These are phyloP conservation scores for Cryptotis parvus DNA, from an alignment of 2,113 vertebrate species.

Conservation along the genomic window DNA sequence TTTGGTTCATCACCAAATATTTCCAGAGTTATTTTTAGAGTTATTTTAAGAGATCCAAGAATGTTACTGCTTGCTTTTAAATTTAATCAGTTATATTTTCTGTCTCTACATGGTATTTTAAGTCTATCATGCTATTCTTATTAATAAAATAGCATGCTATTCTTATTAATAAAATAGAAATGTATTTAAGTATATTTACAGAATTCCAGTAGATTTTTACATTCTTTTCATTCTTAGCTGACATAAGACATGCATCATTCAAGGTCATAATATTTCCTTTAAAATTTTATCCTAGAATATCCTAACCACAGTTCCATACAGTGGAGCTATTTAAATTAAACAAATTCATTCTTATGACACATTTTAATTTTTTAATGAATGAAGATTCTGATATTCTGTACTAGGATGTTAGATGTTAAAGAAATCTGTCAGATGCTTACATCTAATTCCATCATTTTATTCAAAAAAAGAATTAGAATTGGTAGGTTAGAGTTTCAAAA, in stretches of 20 bases:
- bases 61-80: slow-evolving; percentile 47
- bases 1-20: slow-evolving; percentile 5
- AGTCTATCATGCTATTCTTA: not conserved
- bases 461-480: not conserved
- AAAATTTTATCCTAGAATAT: not conserved
- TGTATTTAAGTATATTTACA: not conserved
- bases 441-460: not conserved
- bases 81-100: slow-evolving; percentile 1
- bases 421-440: not conserved
- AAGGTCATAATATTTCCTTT: slow-evolving; percentile 19
- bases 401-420: slow-evolving; percentile 34
- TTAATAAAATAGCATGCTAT: slow-evolving; percentile 35
- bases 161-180: too few species aligned
- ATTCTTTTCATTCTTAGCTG: not conserved
- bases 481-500: not conserved
- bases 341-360: not conserved
- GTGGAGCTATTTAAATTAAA: not conserved
- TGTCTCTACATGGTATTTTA: not conserved
- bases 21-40: slow-evolving; percentile 53
- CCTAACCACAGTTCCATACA: not conserved
- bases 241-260: not conserved
- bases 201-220: not conserved
- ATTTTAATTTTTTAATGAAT: too few species aligned
- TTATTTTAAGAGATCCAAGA: slow-evolving; percentile 25
- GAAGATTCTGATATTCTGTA: slow-evolving; percentile 2